Conservation (phyloP, 2,113 vertebrate species). For the Syngnathus typhle region DNA sequence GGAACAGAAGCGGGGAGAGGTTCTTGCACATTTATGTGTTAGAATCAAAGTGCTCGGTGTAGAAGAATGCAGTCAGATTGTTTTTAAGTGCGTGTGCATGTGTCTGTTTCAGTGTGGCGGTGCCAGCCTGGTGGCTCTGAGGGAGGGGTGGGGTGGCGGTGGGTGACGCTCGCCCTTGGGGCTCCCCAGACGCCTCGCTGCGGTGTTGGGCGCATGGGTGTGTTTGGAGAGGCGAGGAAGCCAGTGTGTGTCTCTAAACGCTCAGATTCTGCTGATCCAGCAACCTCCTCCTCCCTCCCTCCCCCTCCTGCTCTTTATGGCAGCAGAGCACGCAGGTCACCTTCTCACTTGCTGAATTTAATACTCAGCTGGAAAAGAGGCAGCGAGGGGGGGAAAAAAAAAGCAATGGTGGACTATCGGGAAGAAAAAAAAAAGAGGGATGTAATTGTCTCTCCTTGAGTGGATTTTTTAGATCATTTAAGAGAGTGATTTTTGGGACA, state of each 20-base stretch:
- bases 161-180: slow-evolving; percentile 72
- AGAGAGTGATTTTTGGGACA: slow-evolving; percentile 46
- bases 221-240: slow-evolving; percentile 30
- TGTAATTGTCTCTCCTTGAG: slow-evolving; percentile 48
- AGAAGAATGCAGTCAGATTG: slow-evolving; percentile 34
- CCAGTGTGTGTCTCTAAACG: slow-evolving; percentile 55
- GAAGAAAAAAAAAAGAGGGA: slow-evolving; percentile 33
- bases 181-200: slow-evolving; percentile 64
- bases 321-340: slow-evolving; percentile 71
- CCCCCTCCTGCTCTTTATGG: slow-evolving; percentile 60
- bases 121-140: slow-evolving; percentile 49
- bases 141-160: slow-evolving; percentile 21
- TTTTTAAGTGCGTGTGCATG: slow-evolving; percentile 20
- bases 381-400: slow-evolving; percentile 5
- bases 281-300: slow-evolving; percentile 51
- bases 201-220: slow-evolving; percentile 21
- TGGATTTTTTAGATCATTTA: slow-evolving; percentile 53
- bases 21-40: slow-evolving; percentile 59
- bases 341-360: slow-evolving; percentile 75
- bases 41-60: slow-evolving; percentile 60
- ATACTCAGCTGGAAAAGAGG: slow-evolving; percentile 65
- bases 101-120: slow-evolving; percentile 16
- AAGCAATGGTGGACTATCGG: slow-evolving; percentile 41
- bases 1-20: slow-evolving; percentile 24
- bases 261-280: slow-evolving; percentile 76